phyloP scores from a whole-genome alignment of 2,888 invertebrate species.

The Erpobdella octoculata region DNA sequence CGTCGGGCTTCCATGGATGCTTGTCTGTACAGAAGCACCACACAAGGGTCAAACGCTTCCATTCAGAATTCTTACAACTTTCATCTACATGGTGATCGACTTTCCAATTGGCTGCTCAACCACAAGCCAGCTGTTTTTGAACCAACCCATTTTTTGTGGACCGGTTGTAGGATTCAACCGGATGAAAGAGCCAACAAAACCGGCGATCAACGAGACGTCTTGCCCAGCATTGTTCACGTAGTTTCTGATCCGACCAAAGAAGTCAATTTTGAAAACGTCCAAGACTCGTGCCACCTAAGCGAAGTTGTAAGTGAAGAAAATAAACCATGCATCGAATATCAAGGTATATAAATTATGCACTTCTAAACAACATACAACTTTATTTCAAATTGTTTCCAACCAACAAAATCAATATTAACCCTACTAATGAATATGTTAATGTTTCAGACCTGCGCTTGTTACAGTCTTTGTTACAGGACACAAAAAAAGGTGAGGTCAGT shows the following conservation, averaged over 20 bases:
- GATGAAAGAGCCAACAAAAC: not conserved
- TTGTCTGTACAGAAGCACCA: not conserved
- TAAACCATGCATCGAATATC: slow-evolving; percentile 4
- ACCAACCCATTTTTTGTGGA: slow-evolving; percentile 23
- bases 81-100: not conserved
- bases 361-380: not conserved
- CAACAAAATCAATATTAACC: no score
- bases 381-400: no score
- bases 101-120: not conserved
- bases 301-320: not conserved
- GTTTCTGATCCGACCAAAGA: not conserved
- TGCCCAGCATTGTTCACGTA: not conserved
- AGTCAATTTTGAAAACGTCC: not conserved
- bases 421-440: no score
- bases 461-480: slow-evolving; percentile 22
- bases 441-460: slow-evolving; percentile 16
- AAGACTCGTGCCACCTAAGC: not conserved
- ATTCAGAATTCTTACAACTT: no score
- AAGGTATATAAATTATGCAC: not conserved
- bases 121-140: slow-evolving; percentile 13
- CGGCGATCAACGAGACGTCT: not conserved
- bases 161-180: not conserved
- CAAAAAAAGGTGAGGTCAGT: slow-evolving; percentile 16
- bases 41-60: not conserved
- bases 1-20: slow-evolving; percentile 16